phyloP scores from a whole-genome alignment of 2,113 vertebrate genomes.

The Semnornis frantzii region DNA sequence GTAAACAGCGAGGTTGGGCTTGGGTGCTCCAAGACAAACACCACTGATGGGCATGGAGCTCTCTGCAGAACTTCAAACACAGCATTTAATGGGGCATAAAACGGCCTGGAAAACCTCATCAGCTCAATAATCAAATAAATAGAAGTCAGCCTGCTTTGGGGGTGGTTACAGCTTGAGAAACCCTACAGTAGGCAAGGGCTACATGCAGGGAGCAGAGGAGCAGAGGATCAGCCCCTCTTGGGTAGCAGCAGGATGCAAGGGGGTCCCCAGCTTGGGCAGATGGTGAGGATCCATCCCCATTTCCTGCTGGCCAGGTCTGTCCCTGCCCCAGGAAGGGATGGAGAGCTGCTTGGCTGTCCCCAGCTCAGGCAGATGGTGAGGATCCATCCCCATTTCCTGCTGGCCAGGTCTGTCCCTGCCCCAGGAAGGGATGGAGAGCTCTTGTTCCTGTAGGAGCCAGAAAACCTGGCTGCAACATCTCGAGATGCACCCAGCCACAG shows the following conservation, averaged over 20 bases:
- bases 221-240: rapidly evolving
- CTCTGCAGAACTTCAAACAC: not conserved
- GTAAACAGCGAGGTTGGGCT: rapidly evolving
- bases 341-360: not conserved
- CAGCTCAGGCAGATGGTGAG: not conserved
- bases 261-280: not conserved
- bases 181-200: not conserved
- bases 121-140: constrained; percentile 35
- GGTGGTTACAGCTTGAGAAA: not conserved
- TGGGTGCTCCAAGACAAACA: not conserved
- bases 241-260: not conserved
- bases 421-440: not conserved
- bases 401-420: not conserved
- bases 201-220: rapidly evolving
- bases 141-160: not conserved
- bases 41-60: not conserved
- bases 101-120: constrained; percentile 46
- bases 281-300: not conserved
- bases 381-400: not conserved
- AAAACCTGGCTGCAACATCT: not conserved
- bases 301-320: not conserved
- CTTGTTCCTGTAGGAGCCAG: not conserved
- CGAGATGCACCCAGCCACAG: not conserved
- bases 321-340: not conserved
- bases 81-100: constrained; percentile 51